Conservation (phyloP, 2,797 vertebrate species). For the Chaetophractus vellerosus region DNA sequence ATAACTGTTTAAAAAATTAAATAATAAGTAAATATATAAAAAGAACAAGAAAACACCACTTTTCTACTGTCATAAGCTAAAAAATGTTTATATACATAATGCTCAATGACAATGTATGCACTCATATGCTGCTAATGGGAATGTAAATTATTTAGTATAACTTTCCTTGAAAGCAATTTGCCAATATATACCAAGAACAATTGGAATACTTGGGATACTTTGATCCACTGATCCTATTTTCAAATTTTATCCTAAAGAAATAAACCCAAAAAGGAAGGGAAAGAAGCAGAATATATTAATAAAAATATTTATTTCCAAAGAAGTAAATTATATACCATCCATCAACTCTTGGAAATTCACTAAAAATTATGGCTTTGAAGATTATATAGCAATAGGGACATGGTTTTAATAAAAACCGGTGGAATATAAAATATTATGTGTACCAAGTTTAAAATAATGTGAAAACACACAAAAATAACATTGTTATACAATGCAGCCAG, state of each 20-base stretch:
- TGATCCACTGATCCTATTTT: no score
- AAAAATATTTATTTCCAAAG: not conserved
- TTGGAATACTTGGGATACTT: no score
- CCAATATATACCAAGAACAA: not conserved
- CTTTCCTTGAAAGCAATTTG: not conserved
- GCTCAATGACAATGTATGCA: not conserved
- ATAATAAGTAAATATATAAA: not conserved
- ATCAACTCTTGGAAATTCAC: not conserved
- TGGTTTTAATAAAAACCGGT: no score
- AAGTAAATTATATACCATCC: not conserved
- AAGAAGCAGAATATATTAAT: not conserved
- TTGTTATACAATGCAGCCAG: no score
- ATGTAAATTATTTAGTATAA: not conserved
- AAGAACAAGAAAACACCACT: not conserved
- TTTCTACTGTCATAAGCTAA: not conserved
- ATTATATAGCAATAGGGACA: not conserved
- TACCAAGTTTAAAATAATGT: not conserved
- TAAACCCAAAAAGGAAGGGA: not conserved
- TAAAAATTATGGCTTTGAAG: not conserved
- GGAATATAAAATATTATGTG: no score
- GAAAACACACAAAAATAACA: not conserved
- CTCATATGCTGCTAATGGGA: not conserved
- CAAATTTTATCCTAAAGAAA: not conserved
- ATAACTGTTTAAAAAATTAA: not conserved
- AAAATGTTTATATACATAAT: not conserved